A percentile compares a stretch with the other conserved stretches of the same genome.
phyloP scores from a whole-genome alignment of 2,113 vertebrate genomes.

The Hypocryptadius cinnamomeus region DNA sequence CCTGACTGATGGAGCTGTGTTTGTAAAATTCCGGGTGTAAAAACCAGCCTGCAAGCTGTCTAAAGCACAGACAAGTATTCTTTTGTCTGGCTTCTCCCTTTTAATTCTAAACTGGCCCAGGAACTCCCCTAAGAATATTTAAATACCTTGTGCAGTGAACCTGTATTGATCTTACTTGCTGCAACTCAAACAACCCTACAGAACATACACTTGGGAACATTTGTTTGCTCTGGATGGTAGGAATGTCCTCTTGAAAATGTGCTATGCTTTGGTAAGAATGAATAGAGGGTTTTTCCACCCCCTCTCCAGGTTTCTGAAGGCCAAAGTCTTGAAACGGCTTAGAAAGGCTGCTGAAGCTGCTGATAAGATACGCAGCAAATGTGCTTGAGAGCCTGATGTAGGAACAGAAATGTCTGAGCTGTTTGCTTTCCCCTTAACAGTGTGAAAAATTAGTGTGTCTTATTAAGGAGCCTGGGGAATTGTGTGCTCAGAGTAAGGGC shows the following conservation, averaged over 20 bases:
- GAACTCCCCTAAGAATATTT: neutral
- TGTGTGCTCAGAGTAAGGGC: neutral
- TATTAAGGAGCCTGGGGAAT: neutral
- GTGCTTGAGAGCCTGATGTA: neutral
- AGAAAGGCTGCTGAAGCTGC: conserved; percentile 10
- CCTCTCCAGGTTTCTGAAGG: conserved; percentile 21
- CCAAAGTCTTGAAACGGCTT: conserved; percentile 30
- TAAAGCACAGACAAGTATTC: neutral
- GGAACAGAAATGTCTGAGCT: conserved; percentile 22
- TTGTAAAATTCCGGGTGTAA: neutral
- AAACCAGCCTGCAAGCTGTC: neutral
- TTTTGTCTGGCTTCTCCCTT: neutral
- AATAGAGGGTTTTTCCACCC: conserved; percentile 12
- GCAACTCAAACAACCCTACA: neutral
- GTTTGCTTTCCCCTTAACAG: conserved; percentile 30
- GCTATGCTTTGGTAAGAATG: neutral
- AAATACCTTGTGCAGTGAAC: neutral
- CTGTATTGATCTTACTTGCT: neutral
- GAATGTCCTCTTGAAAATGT: conserved; percentile 34
- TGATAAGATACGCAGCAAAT: conserved; percentile 27
- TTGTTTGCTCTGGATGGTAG: conserved; percentile 33
- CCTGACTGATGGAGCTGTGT: neutral
- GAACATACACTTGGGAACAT: neutral
- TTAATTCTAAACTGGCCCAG: neutral
- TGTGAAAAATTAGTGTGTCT: conserved; percentile 26